Evolutionary conservation across 2,888 invertebrate species (phyloP), one percentile per base, ranked within the genome.

Genomic region (Drosophila hamatofila): DNA sequence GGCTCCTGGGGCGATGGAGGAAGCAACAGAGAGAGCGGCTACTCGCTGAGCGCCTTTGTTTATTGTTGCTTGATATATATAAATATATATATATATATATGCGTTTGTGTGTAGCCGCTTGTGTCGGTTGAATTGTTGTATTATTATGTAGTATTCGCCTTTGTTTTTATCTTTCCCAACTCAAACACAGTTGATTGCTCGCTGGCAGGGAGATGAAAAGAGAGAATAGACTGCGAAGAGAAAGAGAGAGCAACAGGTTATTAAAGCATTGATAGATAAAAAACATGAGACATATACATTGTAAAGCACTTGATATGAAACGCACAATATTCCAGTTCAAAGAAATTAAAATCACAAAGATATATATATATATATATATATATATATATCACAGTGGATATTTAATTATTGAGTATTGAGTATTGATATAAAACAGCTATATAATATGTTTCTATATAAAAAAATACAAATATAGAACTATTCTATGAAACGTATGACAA

Each of bases 1-100:
- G 35, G 41, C 72, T 57, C 65, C 78, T 64, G 48, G 48, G 41
- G 63, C 42, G 52, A 16, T 37, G 18, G 25, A 16, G 57, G 70
- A 49, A 59, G 37, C 23, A 27, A 21, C 27, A 44, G 65, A 48
- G 70, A 12, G 60, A 25, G 18, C 11, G 61, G 54, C 33, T 9
- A 39, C 37, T 54, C 37, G 5, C 25, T 69, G 73, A 23, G 14
- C 52, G 35, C 16, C 58, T 73, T 85, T 84, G 85, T 88, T 84
- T 85, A 83, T 88, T 85, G 88, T 88, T 68, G 65, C 48, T 65
- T 39, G 41, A 41, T 64, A 30, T 63, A 27, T 64, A 14, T 44
- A 30, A 18, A n/a, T 30, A 35, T 35, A 41, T 64, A 30, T 63
- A 21, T n/a, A 5, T 23, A 21, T n/a, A 21, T 44, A 1, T 1